Conservation (phyloP, 2,888 invertebrate genomes). For the Lycia hirtaria region DNA sequence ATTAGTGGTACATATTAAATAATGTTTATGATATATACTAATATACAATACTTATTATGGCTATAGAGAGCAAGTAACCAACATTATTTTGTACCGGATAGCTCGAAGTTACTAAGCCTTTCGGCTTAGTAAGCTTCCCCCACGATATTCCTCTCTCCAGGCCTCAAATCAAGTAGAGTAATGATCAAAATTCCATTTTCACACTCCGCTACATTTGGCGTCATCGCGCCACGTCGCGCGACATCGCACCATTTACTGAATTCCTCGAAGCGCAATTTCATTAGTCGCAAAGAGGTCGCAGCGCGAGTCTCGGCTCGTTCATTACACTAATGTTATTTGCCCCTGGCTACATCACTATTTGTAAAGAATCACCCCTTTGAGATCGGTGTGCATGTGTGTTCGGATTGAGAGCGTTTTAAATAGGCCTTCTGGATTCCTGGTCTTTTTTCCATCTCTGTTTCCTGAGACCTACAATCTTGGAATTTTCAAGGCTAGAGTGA, state of each 20-base stretch:
- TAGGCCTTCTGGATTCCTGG: too few species aligned
- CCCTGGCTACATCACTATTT: slow-evolving; percentile 51
- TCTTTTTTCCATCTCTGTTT: too few species aligned
- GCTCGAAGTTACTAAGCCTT: too few species aligned
- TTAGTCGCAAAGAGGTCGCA: slow-evolving; percentile 65
- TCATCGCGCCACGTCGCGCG: slow-evolving; percentile 23
- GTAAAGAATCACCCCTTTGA: slow-evolving; percentile 55
- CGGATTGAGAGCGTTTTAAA: not conserved
- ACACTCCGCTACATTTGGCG: slow-evolving; percentile 38
- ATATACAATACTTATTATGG: too few species aligned
- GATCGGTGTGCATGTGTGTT: slow-evolving; percentile 36
- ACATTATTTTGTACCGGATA: too few species aligned
- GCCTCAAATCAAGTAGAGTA: slow-evolving; percentile 27
- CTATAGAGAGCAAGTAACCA: too few species aligned
- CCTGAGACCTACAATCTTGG: too few species aligned
- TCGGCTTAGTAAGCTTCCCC: too few species aligned
- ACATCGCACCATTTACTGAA: slow-evolving; percentile 42
- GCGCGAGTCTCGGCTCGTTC: slow-evolving; percentile 64
- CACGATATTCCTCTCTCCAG: not conserved
- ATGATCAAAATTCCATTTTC: slow-evolving; percentile 41
- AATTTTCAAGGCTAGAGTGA: too few species aligned
- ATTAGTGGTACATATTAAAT: too few species aligned
- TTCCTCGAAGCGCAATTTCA: slow-evolving; percentile 67
- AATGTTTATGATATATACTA: too few species aligned
- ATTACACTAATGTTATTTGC: slow-evolving; percentile 67